phyloP scores from a whole-genome alignment of 1,140 invertebrate genomes.

The Propsilocerus akamusi region DNA sequence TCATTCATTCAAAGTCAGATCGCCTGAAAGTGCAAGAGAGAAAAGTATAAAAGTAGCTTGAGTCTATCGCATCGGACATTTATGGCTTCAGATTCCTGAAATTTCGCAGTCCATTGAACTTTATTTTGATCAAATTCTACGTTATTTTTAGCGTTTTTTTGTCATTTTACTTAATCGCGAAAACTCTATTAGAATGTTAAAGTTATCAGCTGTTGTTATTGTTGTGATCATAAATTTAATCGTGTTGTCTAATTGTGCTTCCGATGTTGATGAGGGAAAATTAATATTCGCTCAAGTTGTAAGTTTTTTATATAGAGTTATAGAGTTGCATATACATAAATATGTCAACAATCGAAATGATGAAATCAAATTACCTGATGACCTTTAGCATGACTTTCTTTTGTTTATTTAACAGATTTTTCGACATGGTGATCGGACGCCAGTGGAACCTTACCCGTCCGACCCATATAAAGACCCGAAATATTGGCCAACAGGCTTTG shows the following conservation, averaged over 20 bases:
- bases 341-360: not conserved
- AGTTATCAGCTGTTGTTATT: not conserved
- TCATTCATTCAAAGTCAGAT: too few species aligned
- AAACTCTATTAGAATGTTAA: too few species aligned
- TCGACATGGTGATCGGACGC: slow-evolving; percentile 71
- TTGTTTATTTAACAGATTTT: slow-evolving; percentile 29
- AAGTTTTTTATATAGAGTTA: not conserved
- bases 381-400: slow-evolving; percentile 8
- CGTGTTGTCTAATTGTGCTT: not conserved
- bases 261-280: not conserved
- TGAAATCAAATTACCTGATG: not conserved
- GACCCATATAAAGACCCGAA: slow-evolving; percentile 51
- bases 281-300: not conserved
- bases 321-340: not conserved
- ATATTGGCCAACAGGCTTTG: slow-evolving; percentile 56
- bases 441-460: slow-evolving; percentile 49
- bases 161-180: too few species aligned
- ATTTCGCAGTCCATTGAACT: too few species aligned
- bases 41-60: too few species aligned
- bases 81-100: too few species aligned
- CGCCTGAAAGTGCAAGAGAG: too few species aligned
- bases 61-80: too few species aligned
- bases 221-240: not conserved
- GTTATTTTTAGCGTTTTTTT: too few species aligned
- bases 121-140: too few species aligned